A percentile compares a stretch with the other conserved stretches of the same genome.
Conservation (phyloP, 2,888 invertebrate genomes). For the Ellobium chinense region DNA sequence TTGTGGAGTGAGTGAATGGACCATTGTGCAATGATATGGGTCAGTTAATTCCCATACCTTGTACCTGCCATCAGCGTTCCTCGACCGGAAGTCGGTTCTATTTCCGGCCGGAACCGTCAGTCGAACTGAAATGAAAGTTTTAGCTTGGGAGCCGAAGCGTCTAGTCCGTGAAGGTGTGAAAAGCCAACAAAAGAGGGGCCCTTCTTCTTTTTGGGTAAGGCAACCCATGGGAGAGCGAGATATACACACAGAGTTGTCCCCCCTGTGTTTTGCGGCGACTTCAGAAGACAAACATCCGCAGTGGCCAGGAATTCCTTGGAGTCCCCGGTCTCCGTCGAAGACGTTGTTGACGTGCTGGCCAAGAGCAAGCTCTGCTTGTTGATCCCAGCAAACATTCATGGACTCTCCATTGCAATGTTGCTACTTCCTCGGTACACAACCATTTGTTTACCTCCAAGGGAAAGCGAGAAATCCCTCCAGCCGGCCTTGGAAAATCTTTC, state of each 20-base stretch:
- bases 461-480: slow-evolving; percentile 11
- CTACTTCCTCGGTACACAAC: slow-evolving; percentile 37
- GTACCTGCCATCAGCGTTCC: not conserved
- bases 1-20: too few relatives aligned
- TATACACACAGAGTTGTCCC: not conserved
- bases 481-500: not conserved
- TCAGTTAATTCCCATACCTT: not conserved
- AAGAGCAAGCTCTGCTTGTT: slow-evolving; percentile 8
- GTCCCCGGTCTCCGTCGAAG: slow-evolving; percentile 9
- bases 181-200: slow-evolving; percentile 5
- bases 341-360: slow-evolving; percentile 30
- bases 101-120: slow-evolving; percentile 15
- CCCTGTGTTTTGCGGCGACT: slow-evolving; percentile 16
- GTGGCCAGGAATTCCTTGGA: slow-evolving; percentile 26
- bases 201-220: not conserved
- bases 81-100: slow-evolving; percentile 26
- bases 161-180: slow-evolving; percentile 20
- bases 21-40: too few relatives aligned
- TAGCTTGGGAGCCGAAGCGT: slow-evolving; percentile 23
- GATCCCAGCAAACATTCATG: slow-evolving; percentile 29
- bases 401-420: slow-evolving; percentile 16
- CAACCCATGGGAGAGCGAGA: slow-evolving; percentile 11
- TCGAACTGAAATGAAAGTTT: slow-evolving; percentile 9
- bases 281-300: slow-evolving; percentile 36
- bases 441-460: slow-evolving; percentile 3